Percentiles rank a stretch among this genome's conserved stretches.
These are phyloP conservation scores for Drosophila mercatorum DNA, from an alignment of 2,888 invertebrate species.

Conservation along the genomic window DNA sequence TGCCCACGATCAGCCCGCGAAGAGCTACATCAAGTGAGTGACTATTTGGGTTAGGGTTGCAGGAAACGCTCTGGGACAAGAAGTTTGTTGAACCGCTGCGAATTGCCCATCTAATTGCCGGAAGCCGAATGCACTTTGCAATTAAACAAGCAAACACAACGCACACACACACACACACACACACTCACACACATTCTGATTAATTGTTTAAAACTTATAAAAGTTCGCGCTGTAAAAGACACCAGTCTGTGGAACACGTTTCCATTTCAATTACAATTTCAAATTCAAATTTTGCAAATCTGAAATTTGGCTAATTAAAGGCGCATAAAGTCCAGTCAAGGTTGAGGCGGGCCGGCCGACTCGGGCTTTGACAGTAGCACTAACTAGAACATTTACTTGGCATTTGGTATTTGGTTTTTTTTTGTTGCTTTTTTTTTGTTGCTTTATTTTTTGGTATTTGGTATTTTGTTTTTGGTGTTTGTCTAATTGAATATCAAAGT, in stretches of 20 bases:
- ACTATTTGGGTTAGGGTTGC: constrained; percentile 74
- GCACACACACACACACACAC: constrained; percentile 13
- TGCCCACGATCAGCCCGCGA: neutral
- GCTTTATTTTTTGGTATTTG: neutral
- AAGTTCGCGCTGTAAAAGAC: constrained; percentile 47
- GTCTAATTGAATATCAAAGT: constrained; percentile 80
- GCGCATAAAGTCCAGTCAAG: constrained; percentile 71
- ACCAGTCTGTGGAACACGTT: constrained; percentile 59
- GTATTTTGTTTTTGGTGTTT: constrained; percentile 48
- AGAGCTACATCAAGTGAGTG: constrained; percentile 63
- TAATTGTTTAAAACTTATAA: constrained; percentile 63
- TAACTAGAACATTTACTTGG: constrained; percentile 70
- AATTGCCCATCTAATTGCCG: constrained; percentile 63
- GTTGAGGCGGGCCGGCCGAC: constrained; percentile 28
- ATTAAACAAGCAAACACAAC: constrained; percentile 51
- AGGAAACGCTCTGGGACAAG: constrained; percentile 74
- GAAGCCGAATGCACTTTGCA: constrained; percentile 76
- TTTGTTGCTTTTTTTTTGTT: neutral
- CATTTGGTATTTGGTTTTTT: constrained; percentile 24
- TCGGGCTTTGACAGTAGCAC: constrained; percentile 72
- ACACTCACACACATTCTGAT: constrained; percentile 58
- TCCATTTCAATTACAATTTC: constrained; percentile 29
- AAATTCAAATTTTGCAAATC: constrained; percentile 47
- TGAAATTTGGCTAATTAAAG: constrained; percentile 80
- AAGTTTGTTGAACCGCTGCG: constrained; percentile 66